Evolutionary conservation across 1,140 invertebrate species (phyloP).

Genomic region (Zophobas atratus): DNA sequence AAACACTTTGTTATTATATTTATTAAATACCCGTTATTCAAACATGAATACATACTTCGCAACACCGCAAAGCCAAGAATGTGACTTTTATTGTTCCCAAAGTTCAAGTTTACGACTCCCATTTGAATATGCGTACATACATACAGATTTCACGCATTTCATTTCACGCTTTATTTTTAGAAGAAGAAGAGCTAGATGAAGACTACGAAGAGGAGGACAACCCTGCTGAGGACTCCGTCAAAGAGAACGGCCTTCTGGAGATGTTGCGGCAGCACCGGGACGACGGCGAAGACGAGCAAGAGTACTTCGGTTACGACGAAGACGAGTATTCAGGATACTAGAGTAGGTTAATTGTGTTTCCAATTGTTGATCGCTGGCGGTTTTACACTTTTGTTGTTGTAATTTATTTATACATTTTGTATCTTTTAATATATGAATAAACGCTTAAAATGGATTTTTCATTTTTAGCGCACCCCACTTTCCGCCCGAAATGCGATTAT

Average conservation of each 20-base stretch:
- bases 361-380: not conserved
- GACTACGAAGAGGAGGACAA: constrained; percentile 61
- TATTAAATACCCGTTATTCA: no score
- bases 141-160: not conserved
- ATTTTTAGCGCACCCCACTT: not conserved
- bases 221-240: constrained; percentile 46
- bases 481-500: not conserved
- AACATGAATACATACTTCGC: no score
- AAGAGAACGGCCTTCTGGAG: constrained; percentile 61
- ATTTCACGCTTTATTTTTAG: constrained; percentile 42
- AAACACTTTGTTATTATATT: not conserved
- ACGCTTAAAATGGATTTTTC: not conserved
- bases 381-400: constrained; percentile 17
- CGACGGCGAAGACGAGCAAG: constrained; percentile 61
- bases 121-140: no score
- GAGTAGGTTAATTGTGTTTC: not conserved
- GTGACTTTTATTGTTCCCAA: constrained; percentile 12
- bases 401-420: constrained; percentile 44
- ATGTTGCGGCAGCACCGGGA: constrained; percentile 63
- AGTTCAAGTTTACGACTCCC: not conserved
- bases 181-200: constrained; percentile 59
- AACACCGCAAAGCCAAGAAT: no score
- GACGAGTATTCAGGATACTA: constrained; percentile 60
- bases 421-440: constrained; percentile 29
- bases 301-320: constrained; percentile 59